Conservation (phyloP, 2,113 vertebrate genomes). For the Rhynchopsitta pachyrhyncha region DNA sequence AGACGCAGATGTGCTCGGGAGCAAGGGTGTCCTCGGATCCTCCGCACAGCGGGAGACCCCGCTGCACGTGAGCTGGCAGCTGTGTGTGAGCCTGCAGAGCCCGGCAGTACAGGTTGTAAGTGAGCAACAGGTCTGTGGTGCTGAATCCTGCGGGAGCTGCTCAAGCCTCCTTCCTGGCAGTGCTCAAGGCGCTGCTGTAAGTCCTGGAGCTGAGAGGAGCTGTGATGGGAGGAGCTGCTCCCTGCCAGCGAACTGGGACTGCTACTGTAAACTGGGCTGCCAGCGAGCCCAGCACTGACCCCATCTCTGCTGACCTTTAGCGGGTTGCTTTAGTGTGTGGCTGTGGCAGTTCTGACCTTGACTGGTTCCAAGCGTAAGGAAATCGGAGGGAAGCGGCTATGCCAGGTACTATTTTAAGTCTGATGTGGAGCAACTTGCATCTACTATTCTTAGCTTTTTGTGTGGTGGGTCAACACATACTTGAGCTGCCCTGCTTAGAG, state of each 20-base stretch:
- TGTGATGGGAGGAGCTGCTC: fast-evolving
- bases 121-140: background rate
- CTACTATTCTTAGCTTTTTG: slow-evolving; percentile 39
- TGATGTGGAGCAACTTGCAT: background rate
- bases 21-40: fast-evolving
- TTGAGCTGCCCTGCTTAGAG: background rate
- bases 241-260: background rate
- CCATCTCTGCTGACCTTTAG: background rate
- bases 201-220: background rate
- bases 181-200: background rate
- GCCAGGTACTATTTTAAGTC: background rate
- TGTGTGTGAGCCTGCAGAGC: fast-evolving
- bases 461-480: background rate
- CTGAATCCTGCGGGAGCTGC: fast-evolving
- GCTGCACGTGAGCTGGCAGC: fast-evolving
- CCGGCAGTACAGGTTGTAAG: fast-evolving
- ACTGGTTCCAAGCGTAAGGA: background rate
- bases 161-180: fast-evolving
- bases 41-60: fast-evolving
- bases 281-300: background rate
- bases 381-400: background rate
- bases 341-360: background rate
- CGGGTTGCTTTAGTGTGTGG: background rate
- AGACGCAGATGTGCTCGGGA: fast-evolving
- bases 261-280: fast-evolving